Evolutionary conservation across 2,888 invertebrate genomes (phyloP).

Genomic region (Ormyrus thymus): DNA sequence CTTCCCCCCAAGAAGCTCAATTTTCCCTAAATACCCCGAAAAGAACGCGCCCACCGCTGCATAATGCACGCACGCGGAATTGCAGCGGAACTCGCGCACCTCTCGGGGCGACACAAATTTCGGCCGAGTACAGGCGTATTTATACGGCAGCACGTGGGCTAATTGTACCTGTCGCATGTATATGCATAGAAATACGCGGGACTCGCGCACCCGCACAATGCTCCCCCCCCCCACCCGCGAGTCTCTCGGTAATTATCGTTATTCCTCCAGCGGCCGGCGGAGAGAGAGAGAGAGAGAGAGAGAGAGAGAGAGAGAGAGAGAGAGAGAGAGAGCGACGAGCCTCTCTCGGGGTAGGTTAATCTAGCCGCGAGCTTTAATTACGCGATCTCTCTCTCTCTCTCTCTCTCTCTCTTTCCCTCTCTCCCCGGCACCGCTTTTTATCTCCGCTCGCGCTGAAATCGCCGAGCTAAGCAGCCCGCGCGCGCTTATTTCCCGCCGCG

Average conservation of each 20-base stretch:
- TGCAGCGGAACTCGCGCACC: neutral
- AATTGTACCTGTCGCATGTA: conserved; percentile 41
- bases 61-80: too few species aligned
- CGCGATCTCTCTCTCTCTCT: conserved; percentile 40
- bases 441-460: too few species aligned
- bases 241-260: conserved; percentile 53
- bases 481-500: too few species aligned
- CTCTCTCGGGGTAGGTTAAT: conserved; percentile 48
- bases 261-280: conserved; percentile 15
- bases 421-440: neutral
- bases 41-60: too few species aligned
- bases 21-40: too few species aligned
- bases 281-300: neutral
- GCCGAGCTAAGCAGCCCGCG: too few species aligned
- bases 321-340: conserved; percentile 26
- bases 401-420: neutral
- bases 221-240: neutral
- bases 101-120: conserved; percentile 3
- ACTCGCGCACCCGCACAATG: conserved; percentile 21
- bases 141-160: conserved; percentile 40
- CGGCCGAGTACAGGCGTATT: conserved; percentile 28
- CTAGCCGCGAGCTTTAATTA: conserved; percentile 58
- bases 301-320: neutral
- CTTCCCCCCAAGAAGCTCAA: too few species aligned
- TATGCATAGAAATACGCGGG: neutral